phyloP scores from a whole-genome alignment of 2,797 vertebrate species.

The Centroberyx gerrardi region DNA sequence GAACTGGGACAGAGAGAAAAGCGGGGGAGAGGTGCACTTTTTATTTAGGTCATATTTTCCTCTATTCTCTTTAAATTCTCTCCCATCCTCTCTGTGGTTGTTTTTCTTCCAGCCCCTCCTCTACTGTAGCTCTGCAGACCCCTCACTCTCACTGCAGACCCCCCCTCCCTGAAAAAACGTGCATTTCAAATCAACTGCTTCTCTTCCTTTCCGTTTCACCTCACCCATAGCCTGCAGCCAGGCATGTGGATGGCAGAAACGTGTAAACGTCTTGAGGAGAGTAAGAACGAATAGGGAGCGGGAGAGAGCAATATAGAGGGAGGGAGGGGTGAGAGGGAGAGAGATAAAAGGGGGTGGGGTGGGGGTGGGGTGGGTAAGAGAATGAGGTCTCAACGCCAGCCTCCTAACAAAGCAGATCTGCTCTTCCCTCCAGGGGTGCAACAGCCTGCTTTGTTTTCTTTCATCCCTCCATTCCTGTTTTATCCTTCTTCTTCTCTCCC shows the following conservation, averaged over 20 bases:
- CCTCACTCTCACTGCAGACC: constrained; percentile 24
- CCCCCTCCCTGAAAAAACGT: constrained; percentile 56
- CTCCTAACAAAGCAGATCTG: constrained; percentile 73
- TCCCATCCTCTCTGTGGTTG: constrained; percentile 52
- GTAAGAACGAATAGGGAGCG: constrained; percentile 40
- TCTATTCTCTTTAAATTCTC: constrained; percentile 64
- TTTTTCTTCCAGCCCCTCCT: constrained; percentile 56
- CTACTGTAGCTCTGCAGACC: constrained; percentile 49
- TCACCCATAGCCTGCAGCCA: constrained; percentile 68
- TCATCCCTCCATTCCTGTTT: constrained; percentile 35
- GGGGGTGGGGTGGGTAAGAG: constrained; percentile 17
- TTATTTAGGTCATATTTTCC: constrained; percentile 80
- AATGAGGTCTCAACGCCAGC: constrained; percentile 39
- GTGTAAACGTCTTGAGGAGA: constrained; percentile 66
- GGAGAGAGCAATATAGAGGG: constrained; percentile 46
- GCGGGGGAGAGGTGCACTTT: constrained; percentile 50
- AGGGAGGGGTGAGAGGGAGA: constrained; percentile 21
- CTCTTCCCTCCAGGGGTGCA: constrained; percentile 63
- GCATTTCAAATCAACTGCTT: constrained; percentile 63
- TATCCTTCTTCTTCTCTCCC: constrained; percentile 26
- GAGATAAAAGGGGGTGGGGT: constrained; percentile 17
- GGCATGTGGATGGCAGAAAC: constrained; percentile 80
- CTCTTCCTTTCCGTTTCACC: constrained; percentile 70
- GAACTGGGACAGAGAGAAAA: constrained; percentile 51
- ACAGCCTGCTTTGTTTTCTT: constrained; percentile 62